A percentile compares a stretch with the other conserved stretches of the same genome.
Evolutionary conservation across 2,888 invertebrate genomes (phyloP).

Genomic region (Hesperia comma): DNA sequence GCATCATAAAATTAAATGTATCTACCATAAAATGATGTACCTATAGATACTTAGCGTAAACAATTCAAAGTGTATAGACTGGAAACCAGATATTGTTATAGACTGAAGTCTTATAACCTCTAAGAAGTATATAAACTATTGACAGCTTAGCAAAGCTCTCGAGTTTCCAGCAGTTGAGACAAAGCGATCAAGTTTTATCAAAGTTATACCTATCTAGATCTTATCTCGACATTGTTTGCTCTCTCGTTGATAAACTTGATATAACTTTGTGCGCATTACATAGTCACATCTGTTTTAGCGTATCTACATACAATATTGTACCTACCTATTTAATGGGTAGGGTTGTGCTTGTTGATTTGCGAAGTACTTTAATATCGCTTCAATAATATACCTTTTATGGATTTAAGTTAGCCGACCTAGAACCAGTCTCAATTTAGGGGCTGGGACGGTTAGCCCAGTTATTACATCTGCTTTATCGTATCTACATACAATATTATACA

Average conservation of each 20-base stretch:
- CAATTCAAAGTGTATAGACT: neutral
- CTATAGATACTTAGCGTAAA: too few species aligned
- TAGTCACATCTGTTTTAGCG: neutral
- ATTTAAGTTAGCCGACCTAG: too few species aligned
- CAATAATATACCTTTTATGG: too few species aligned
- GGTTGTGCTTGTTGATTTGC: too few species aligned
- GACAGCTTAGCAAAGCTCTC: constrained; percentile 7
- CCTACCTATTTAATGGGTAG: too few species aligned
- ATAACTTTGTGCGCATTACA: neutral
- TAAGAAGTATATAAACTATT: constrained; percentile 10
- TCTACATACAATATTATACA: too few species aligned
- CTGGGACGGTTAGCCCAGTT: too few species aligned
- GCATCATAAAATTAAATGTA: too few species aligned
- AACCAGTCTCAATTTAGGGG: too few species aligned
- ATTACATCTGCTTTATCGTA: neutral
- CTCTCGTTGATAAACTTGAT: constrained; percentile 3
- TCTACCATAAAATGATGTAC: too few species aligned
- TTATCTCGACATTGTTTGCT: constrained; percentile 17
- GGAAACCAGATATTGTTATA: constrained; percentile 10
- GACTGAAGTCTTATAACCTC: neutral
- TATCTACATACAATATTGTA: too few species aligned
- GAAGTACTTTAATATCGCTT: too few species aligned
- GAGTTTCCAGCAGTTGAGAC: constrained; percentile 23
- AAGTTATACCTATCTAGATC: constrained; percentile 17
- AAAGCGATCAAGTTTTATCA: constrained; percentile 32